Conservation (phyloP, 2,797 vertebrate species). For the Ctenopoma kingsleyae region DNA sequence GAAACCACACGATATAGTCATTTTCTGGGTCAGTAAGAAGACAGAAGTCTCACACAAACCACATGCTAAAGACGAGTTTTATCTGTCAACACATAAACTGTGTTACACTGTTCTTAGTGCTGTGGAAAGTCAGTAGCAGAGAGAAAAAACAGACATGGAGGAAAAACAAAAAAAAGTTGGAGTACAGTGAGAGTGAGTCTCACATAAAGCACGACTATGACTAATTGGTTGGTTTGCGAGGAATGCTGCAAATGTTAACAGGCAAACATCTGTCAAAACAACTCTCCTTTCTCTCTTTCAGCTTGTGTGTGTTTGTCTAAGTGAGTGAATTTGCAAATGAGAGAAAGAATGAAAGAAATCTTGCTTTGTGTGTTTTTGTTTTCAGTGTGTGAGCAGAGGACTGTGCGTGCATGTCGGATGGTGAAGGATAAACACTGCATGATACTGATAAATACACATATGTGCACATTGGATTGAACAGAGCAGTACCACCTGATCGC, state of each 20-base stretch:
- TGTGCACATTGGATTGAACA: slow-evolving; percentile 50
- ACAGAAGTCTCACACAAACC: slow-evolving; percentile 40
- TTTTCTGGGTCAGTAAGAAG: slow-evolving; percentile 40
- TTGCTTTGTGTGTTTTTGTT: slow-evolving; percentile 28
- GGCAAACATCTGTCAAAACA: slow-evolving; percentile 64
- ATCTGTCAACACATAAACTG: slow-evolving; percentile 31
- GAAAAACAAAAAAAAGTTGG: slow-evolving; percentile 10
- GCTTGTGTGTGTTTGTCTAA: slow-evolving; percentile 55
- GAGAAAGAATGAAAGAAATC: slow-evolving; percentile 16
- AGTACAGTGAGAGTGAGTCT: slow-evolving; percentile 17
- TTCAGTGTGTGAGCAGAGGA: slow-evolving; percentile 19
- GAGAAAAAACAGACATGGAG: neutral
- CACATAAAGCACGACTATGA: slow-evolving; percentile 59
- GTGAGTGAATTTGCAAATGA: slow-evolving; percentile 26
- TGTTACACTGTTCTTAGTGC: neutral
- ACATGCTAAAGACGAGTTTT: slow-evolving; percentile 45
- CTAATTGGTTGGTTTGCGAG: slow-evolving; percentile 67
- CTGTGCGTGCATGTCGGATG: slow-evolving; percentile 65
- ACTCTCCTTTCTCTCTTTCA: slow-evolving; percentile 38
- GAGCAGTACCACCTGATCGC: slow-evolving; percentile 25
- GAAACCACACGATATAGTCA: slow-evolving; percentile 30
- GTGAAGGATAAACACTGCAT: slow-evolving; percentile 72
- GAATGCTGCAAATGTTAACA: slow-evolving; percentile 66
- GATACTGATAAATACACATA: slow-evolving; percentile 46
- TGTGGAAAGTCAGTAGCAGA: neutral